Base-by-base conservation (phyloP, 2,113 vertebrate species). In the Thamnaconus septentrionalis region DNA sequence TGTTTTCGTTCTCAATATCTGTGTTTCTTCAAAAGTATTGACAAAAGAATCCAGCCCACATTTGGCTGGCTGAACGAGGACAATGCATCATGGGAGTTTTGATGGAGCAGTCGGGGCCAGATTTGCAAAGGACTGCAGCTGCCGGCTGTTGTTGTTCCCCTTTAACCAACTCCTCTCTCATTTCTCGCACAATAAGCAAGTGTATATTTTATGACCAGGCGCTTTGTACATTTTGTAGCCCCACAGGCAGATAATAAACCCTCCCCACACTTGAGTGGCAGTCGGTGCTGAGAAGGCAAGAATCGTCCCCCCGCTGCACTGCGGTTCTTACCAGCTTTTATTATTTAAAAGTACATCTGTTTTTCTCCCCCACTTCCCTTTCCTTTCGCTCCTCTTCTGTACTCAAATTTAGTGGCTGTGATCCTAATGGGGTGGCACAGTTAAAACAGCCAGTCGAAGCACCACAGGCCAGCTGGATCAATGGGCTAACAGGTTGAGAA, bases 331-430 rank as follows among this genome's bases (percentile, higher is more conserved):
- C 12, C 6, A 56, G 8, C 61, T 73, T 84, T 41, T 65, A 75
- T 83, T 77, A 87, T 85, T 84, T 69, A 80, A 57, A 67, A 55
- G 50, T 0, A 5, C 18, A 50, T 44, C n/a, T 52, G 18, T 53
- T 40, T 41, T n/a, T 40, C 5, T 8, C 9, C 47, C 59, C 12
- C 6, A 46, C 45, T 5, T 31, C 18, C 18, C 18, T 31, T 31
- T 31, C 18, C 18, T 2, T 31, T 31, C 18, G 18, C 18, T 31
- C 18, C 18, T 31, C 18, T 31, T 31, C 18, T 31, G 18, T 31
- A 31, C 18, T 31, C 18, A 31, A 31, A 7, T 64, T 63, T 48
- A 8, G 47, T 31, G 59, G 60, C 63, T 42, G 31, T 61, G 58
- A 74, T 74, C 43, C 54, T 66, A 56, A 66, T 55, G n/a, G 48